These are phyloP conservation scores for Panthera uncia DNA, from an alignment of 2,113 vertebrate genomes.

Conservation along the genomic window DNA sequence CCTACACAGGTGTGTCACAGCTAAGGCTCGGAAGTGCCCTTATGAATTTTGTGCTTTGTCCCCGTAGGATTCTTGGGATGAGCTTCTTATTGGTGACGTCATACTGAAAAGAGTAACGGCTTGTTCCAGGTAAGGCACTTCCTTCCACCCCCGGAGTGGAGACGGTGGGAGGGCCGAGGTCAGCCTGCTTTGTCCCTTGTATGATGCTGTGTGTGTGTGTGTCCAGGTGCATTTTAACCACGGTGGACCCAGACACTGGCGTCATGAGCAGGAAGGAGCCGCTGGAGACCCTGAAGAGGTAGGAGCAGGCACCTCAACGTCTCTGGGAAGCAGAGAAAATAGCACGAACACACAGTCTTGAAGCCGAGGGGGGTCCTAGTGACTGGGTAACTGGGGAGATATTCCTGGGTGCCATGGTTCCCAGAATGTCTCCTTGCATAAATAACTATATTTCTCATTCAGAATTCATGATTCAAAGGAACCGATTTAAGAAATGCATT, in stretches of 20 bases:
- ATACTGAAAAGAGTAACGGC: conserved; percentile 89
- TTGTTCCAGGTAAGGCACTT: conserved; percentile 89
- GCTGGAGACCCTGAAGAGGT: conserved; percentile 94
- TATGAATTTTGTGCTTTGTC: neutral
- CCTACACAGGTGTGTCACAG: no score
- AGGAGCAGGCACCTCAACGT: neutral
- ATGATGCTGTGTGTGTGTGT: neutral
- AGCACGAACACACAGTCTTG: rapidly evolving
- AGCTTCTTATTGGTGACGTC: conserved; percentile 90
- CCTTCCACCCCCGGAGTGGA: rapidly evolving
- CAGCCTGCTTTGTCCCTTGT: neutral
- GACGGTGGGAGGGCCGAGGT: rapidly evolving
- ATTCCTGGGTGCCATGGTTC: neutral
- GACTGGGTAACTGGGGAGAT: neutral
- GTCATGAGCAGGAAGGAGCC: conserved; percentile 91
- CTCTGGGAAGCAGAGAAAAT: neutral
- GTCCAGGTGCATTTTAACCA: conserved; percentile 93
- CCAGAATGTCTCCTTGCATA: neutral
- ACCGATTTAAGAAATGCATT: neutral
- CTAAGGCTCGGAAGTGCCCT: neutral
- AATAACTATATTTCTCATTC: neutral
- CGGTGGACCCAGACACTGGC: conserved; percentile 93
- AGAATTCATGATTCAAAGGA: neutral
- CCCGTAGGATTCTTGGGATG: conserved; percentile 92
- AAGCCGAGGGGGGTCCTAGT: neutral